phyloP scores from a whole-genome alignment of 1,140 invertebrate genomes.

The Cydia amplana region DNA sequence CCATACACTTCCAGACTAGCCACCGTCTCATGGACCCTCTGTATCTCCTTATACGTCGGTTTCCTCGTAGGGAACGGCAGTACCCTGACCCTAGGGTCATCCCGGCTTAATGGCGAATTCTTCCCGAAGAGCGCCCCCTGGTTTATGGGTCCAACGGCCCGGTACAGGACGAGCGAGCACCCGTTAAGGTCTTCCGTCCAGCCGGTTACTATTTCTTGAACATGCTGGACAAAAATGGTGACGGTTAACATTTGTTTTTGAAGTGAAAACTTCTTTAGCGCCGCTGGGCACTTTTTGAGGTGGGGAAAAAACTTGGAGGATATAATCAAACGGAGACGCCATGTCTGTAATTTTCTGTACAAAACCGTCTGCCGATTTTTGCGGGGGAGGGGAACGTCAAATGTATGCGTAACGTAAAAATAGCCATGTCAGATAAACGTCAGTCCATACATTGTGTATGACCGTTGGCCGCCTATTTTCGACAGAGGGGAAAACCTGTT shows the following conservation, averaged over 20 bases:
- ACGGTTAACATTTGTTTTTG: not conserved
- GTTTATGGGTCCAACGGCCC: constrained; percentile 88
- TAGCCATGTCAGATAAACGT: too few species aligned
- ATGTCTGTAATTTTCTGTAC: too few species aligned
- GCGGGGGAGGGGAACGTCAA: too few species aligned
- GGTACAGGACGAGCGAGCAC: constrained; percentile 89
- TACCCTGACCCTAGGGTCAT: constrained; percentile 84
- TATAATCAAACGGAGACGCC: too few species aligned
- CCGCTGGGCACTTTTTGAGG: too few species aligned
- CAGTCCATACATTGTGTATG: too few species aligned
- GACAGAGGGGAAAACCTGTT: too few species aligned
- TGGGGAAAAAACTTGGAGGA: too few species aligned
- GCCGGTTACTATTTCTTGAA: constrained; percentile 85
- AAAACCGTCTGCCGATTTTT: too few species aligned
- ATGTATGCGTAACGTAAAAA: too few species aligned
- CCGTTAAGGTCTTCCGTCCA: constrained; percentile 85
- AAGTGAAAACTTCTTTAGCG: too few species aligned
- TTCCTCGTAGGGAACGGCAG: constrained; percentile 91
- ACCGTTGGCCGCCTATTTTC: too few species aligned
- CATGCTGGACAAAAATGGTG: constrained; percentile 82
- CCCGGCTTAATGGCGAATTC: constrained; percentile 84
- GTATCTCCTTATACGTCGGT: constrained; percentile 90
- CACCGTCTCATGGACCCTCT: constrained; percentile 86
- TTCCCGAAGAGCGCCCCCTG: constrained; percentile 87
- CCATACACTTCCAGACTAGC: constrained; percentile 88